Evolutionary conservation across 2,888 invertebrate species (phyloP), one percentile per base, ranked within the genome.

Genomic region (Bellardia bayeri): DNA sequence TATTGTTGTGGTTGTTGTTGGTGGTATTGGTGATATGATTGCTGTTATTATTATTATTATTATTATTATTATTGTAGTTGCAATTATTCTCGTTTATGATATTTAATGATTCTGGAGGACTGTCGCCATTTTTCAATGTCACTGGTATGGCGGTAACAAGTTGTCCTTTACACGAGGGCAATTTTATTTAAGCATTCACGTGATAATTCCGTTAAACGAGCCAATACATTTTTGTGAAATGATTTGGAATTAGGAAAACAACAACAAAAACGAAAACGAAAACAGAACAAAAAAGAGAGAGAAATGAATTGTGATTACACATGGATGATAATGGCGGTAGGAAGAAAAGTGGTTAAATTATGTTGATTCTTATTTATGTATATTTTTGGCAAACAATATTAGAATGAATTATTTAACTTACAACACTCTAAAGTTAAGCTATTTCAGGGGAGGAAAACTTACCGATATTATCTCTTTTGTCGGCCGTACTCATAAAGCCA

Each of bases 141-240:
- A 92, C 93, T 88, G 93, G 93, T 90, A 93, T 92, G 89, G 93
- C 93, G 86, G 93, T 94, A 89, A 93, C 93, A 80, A 93, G 91
- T 92, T 93, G 93, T 89, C 93, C 93, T 87, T 83, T 80, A 23
- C 40, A 30, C 37, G 75, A 56, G 61, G 30, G 45, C 37, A 40
- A 68, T 45, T 51, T 66, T 64, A n/a, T 79, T 80, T 74, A 83
- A 64, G 66, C 74, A 72, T 85, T 85, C 81, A 82, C 54, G 68
- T 63, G 81, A 85, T 64, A 49, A 74, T 78, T 82, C 56, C 74
- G 68, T 30, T 56, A 64, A 64, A 33, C 40, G 68, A 84, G 82
- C 81, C 85, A 72, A 79, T 66, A 74, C 58, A 56, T 68, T 71
- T 78, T 71, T 78, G 80, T 82, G 81, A 75, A 69, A 69, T 85